Percentiles rank a stretch among this genome's conserved stretches.
Evolutionary conservation across 1,140 invertebrate species (phyloP).

Genomic region (Drosophila navojoa): DNA sequence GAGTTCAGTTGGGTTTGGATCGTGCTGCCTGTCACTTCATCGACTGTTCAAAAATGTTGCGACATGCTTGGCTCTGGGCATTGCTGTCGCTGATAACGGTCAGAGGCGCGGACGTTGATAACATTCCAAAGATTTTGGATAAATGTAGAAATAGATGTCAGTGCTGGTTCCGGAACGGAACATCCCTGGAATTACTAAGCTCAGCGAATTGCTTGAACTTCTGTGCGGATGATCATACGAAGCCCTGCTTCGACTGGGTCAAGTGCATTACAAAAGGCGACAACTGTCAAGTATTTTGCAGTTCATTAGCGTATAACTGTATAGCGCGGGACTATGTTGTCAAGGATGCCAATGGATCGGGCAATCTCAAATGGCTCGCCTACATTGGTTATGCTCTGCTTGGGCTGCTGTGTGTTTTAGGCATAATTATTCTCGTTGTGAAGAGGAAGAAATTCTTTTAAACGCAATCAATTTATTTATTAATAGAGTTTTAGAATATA

Average conservation of each 20-base stretch:
- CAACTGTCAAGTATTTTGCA: constrained; percentile 2
- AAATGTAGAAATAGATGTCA: constrained; percentile 2
- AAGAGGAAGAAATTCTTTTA: neutral
- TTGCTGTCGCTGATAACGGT: constrained; percentile 15
- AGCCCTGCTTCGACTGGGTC: constrained; percentile 21
- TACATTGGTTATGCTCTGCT: neutral
- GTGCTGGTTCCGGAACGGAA: constrained; percentile 24
- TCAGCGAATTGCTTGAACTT: constrained; percentile 7
- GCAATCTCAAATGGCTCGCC: neutral
- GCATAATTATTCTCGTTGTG: neutral
- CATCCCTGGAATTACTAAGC: neutral
- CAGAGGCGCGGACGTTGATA: neutral
- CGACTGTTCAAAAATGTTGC: neutral
- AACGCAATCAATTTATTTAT: neutral
- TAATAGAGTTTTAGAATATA: too few species aligned
- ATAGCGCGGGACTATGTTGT: constrained; percentile 2
- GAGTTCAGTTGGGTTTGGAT: constrained; percentile 24
- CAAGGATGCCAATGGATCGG: too few species aligned
- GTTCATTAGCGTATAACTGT: neutral
- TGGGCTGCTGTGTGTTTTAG: neutral
- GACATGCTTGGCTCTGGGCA: neutral
- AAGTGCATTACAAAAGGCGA: neutral
- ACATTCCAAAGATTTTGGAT: neutral
- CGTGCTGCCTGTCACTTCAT: constrained; percentile 4
- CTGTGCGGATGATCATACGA: constrained; percentile 13